These are phyloP conservation scores for Pyxicephalus adspersus DNA, from an alignment of 2,113 vertebrate species.

Conservation along the genomic window DNA sequence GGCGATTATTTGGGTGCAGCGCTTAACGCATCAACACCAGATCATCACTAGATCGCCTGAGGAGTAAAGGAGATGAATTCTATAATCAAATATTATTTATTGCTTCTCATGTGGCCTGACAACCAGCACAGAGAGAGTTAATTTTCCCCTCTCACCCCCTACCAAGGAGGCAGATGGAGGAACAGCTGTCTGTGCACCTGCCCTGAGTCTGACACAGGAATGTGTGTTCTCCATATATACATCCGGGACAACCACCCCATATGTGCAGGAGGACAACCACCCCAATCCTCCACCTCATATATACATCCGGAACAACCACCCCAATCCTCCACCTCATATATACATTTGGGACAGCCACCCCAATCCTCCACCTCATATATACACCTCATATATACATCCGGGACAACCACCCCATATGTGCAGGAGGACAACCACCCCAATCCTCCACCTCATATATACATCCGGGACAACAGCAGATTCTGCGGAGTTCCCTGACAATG, in stretches of 20 bases:
- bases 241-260: not conserved
- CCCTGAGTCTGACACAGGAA: not conserved
- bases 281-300: not conserved
- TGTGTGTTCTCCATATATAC: not conserved
- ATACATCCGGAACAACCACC: too few relatives aligned
- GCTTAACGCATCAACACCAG: too few relatives aligned
- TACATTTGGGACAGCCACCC: too few relatives aligned
- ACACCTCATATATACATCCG: not conserved
- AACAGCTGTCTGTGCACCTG: slow-evolving; percentile 36
- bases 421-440: not conserved
- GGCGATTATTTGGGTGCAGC: not conserved
- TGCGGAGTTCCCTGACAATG: too few relatives aligned
- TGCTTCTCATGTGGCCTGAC: not conserved
- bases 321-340: too few relatives aligned
- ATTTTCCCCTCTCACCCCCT: not conserved
- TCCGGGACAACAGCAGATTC: too few relatives aligned
- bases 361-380: too few relatives aligned
- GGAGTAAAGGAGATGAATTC: not conserved
- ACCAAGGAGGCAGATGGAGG: not conserved
- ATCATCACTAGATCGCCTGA: not conserved
- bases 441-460: not conserved
- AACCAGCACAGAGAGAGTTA: not conserved
- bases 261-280: not conserved
- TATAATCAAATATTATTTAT: not conserved
- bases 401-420: too few relatives aligned